These are phyloP conservation scores for Amiota communis DNA, from an alignment of 2,888 invertebrate species.

Conservation along the genomic window DNA sequence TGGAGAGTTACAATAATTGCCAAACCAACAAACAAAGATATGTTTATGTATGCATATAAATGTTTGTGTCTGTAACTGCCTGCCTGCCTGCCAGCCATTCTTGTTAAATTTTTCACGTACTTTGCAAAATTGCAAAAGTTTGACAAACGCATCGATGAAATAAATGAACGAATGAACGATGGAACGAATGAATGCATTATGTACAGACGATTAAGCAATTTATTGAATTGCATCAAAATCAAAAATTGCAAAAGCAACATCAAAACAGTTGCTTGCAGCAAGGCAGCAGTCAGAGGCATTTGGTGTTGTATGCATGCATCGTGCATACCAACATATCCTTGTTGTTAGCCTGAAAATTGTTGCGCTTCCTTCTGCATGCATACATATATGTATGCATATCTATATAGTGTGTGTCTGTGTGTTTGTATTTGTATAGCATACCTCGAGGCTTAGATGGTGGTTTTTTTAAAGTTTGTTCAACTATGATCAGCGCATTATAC, in stretches of 20 bases:
- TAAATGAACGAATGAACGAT: constrained; percentile 24
- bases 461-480: constrained; percentile 20
- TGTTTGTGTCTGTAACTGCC: not conserved
- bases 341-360: not conserved
- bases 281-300: constrained; percentile 1
- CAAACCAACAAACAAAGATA: not conserved
- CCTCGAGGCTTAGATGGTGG: too few relatives aligned
- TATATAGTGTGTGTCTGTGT: too few relatives aligned
- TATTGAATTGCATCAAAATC: constrained; percentile 35
- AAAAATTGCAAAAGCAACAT: constrained; percentile 18
- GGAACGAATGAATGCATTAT: constrained; percentile 48
- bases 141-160: constrained; percentile 51
- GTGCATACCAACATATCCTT: not conserved
- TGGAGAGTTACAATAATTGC: not conserved
- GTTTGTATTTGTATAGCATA: too few relatives aligned
- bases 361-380: not conserved
- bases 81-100: constrained; percentile 1
- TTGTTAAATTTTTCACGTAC: constrained; percentile 23
- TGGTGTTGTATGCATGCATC: not conserved
- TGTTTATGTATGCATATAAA: not conserved
- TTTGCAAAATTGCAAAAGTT: constrained; percentile 36
- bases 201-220: constrained; percentile 59
- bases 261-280: not conserved
- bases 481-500: constrained; percentile 27
- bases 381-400: not conserved